These are phyloP conservation scores for Luffia ferchaultella DNA, from an alignment of 2,888 invertebrate genomes.

Conservation along the genomic window DNA sequence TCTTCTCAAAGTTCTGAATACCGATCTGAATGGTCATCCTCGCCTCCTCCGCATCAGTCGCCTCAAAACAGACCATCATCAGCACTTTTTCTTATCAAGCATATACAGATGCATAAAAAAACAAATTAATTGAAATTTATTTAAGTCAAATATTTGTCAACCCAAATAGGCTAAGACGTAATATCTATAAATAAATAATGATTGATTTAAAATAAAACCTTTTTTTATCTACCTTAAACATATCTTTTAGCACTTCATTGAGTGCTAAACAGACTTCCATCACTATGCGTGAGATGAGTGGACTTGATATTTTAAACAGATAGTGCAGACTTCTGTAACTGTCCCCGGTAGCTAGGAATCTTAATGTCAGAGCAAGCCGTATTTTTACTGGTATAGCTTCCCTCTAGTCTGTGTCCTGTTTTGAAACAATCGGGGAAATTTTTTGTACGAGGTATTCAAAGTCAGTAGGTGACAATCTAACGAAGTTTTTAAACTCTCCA, in stretches of 20 bases:
- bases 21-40: too few relatives aligned
- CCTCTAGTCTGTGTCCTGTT: conserved; percentile 21
- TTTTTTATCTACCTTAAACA: conserved; percentile 19
- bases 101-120: too few relatives aligned
- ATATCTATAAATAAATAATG: conserved; percentile 2
- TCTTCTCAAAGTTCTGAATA: too few relatives aligned
- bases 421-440: conserved; percentile 22
- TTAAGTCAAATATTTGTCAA: conserved; percentile 8
- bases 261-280: conserved; percentile 22
- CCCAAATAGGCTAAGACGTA: neutral
- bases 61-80: too few relatives aligned
- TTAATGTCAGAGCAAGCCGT: conserved; percentile 22
- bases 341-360: conserved; percentile 22
- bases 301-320: conserved; percentile 21
- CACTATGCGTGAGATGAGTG: conserved; percentile 21
- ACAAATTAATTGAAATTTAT: conserved; percentile 9
- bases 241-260: conserved; percentile 20
- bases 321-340: conserved; percentile 17
- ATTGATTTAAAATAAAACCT: conserved; percentile 7
- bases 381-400: conserved; percentile 20
- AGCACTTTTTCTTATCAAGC: conserved; percentile 9
- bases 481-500: too few relatives aligned
- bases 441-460: conserved; percentile 22
- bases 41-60: too few relatives aligned
- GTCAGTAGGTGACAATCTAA: conserved; percentile 20